Evolutionary conservation across 2,113 vertebrate species (phyloP).

Genomic region (Cinclus cinclus): DNA sequence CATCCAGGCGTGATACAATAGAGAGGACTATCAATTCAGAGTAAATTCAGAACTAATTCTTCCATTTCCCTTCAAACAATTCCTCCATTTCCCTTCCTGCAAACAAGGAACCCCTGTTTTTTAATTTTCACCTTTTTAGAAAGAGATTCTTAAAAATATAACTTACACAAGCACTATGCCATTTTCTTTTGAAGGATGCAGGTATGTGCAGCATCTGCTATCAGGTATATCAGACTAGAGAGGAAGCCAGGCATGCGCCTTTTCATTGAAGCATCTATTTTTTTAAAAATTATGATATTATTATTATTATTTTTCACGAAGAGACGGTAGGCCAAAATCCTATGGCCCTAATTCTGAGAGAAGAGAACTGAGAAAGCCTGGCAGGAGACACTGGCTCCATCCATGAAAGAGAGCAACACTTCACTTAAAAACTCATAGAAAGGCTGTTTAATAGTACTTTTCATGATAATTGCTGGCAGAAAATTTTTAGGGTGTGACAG

Average conservation of each 20-base stretch:
- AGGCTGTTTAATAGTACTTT: not conserved
- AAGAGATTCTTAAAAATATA: not conserved
- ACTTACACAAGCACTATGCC: not conserved
- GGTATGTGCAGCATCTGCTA: not conserved
- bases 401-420: not conserved
- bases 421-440: not conserved
- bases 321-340: not conserved
- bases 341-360: not conserved
- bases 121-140: not conserved
- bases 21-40: not conserved
- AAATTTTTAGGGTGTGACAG: not conserved
- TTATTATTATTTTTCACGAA: not conserved
- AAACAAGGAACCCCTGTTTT: not conserved
- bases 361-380: not conserved
- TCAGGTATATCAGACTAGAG: not conserved
- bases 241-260: not conserved
- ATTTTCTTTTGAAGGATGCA: not conserved
- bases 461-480: not conserved
- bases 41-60: not conserved
- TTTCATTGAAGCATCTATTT: rapidly evolving
- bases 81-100: not conserved
- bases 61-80: not conserved
- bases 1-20: not conserved
- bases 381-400: not conserved
- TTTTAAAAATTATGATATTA: too few species aligned